These are phyloP conservation scores for Rattus norvegicus DNA, from an alignment of 2,113 vertebrate species.

Conservation along the genomic window DNA sequence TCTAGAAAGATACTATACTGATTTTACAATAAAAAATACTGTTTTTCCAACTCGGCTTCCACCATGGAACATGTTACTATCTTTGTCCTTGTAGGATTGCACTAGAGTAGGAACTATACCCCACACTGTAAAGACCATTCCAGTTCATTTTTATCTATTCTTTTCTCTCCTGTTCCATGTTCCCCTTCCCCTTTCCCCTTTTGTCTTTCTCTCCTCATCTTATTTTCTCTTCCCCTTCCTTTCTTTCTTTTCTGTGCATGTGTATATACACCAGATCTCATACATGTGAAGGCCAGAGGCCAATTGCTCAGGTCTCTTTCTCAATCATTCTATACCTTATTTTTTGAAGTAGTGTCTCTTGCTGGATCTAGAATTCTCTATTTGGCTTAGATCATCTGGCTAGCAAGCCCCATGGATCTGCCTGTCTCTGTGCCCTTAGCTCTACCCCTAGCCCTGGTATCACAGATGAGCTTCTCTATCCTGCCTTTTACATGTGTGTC, in stretches of 20 bases:
- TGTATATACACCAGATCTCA: background rate
- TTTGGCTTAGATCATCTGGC: background rate
- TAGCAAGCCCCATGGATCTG: too few species aligned
- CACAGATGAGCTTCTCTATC: background rate
- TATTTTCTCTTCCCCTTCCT: background rate
- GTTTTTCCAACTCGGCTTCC: background rate
- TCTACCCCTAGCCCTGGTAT: background rate
- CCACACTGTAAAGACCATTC: background rate
- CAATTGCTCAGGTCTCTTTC: background rate
- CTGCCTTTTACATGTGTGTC: too few species aligned
- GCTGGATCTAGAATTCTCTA: background rate
- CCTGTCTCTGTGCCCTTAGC: background rate
- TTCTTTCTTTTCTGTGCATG: background rate
- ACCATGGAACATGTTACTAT: background rate
- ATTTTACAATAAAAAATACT: background rate
- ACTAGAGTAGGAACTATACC: background rate
- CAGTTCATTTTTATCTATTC: background rate
- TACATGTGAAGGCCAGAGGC: background rate
- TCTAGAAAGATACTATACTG: background rate
- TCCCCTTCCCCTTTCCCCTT: background rate
- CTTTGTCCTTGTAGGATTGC: too few species aligned
- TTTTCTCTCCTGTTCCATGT: background rate
- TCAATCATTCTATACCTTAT: background rate
- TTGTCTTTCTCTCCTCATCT: background rate
- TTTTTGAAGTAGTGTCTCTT: background rate